Evolutionary conservation across 2,113 vertebrate species (phyloP).

Genomic region (Mohoua ochrocephala): DNA sequence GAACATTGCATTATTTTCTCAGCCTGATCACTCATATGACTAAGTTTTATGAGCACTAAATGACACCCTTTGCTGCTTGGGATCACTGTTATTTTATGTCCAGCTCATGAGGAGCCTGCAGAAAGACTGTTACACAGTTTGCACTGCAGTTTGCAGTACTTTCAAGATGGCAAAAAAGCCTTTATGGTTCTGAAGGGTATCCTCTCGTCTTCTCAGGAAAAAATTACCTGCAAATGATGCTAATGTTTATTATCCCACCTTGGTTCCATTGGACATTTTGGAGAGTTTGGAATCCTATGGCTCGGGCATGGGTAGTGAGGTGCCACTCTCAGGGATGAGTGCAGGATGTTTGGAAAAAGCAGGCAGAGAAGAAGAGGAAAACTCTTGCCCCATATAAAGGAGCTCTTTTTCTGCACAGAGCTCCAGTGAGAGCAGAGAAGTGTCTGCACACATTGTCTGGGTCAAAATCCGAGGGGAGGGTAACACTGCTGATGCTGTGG

Average conservation of each 20-base stretch:
- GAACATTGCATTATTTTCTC: not conserved
- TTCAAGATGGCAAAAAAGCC: not conserved
- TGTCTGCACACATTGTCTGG: not conserved
- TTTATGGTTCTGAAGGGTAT: not conserved
- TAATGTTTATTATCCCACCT: not conserved
- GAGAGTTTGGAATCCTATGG: not conserved
- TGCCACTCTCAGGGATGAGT: not conserved
- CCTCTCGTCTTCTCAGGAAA: not conserved
- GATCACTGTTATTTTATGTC: not conserved
- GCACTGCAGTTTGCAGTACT: not conserved
- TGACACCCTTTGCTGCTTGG: not conserved
- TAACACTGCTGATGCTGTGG: not conserved
- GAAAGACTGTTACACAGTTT: not conserved
- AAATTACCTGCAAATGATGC: not conserved
- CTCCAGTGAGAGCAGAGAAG: not conserved
- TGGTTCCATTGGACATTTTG: not conserved
- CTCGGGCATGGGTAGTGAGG: not conserved
- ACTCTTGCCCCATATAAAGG: not conserved
- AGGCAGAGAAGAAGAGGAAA: not conserved
- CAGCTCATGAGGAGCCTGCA: not conserved
- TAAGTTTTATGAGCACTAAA: not conserved
- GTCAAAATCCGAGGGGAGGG: not conserved
- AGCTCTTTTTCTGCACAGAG: not conserved
- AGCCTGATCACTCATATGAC: not conserved
- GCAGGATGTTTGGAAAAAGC: not conserved